Percentiles rank a stretch among this genome's conserved stretches.
phyloP scores from a whole-genome alignment of 2,113 vertebrate genomes.

The Agelaius tricolor region DNA sequence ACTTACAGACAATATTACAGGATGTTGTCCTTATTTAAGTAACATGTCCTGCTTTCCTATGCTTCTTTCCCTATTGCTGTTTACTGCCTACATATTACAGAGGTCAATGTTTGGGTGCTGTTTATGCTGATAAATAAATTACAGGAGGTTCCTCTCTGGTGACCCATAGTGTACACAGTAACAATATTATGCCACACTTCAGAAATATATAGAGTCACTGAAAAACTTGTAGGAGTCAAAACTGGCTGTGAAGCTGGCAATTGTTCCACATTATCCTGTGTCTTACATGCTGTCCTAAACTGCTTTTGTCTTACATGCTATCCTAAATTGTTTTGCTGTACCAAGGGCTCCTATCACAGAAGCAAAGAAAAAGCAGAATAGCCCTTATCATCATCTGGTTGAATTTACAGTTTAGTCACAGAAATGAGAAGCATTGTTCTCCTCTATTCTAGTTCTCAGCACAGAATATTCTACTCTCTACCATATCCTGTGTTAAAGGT shows the following conservation, averaged over 20 bases:
- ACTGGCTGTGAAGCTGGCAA: not conserved
- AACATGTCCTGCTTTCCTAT: not conserved
- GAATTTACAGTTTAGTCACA: not conserved
- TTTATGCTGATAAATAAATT: not conserved
- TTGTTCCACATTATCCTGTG: not conserved
- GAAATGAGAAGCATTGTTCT: not conserved
- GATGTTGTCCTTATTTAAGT: not conserved
- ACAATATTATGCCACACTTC: not conserved
- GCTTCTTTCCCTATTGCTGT: not conserved
- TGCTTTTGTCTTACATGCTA: too few species aligned
- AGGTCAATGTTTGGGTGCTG: not conserved
- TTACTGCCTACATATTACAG: not conserved
- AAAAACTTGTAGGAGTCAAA: not conserved
- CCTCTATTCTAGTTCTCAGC: not conserved
- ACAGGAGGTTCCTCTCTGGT: not conserved
- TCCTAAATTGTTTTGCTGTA: not conserved
- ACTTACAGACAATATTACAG: not conserved
- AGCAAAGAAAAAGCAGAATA: not conserved
- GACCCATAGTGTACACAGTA: not conserved
- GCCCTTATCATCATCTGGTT: not conserved
- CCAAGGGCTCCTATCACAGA: not conserved
- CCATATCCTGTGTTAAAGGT: not conserved
- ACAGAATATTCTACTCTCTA: not conserved
- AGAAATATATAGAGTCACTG: not conserved
- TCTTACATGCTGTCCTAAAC: not conserved